A percentile compares a stretch with the other conserved stretches of the same genome.
phyloP scores from a whole-genome alignment of 2,113 vertebrate species.

The Orycteropus afer region DNA sequence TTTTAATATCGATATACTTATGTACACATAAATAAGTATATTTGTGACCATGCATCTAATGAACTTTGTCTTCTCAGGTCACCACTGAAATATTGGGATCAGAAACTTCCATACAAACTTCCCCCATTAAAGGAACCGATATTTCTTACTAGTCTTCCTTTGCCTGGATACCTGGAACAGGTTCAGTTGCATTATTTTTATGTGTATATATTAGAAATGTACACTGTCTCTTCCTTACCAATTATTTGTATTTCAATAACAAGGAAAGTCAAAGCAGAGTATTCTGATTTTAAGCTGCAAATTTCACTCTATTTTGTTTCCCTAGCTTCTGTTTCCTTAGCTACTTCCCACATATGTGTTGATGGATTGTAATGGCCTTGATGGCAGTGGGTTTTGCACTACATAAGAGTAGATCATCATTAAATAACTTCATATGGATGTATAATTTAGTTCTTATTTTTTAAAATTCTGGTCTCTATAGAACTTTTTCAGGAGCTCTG shows the following conservation, averaged over 20 bases:
- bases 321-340: background rate
- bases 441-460: background rate
- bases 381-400: too few species aligned
- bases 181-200: constrained; percentile 73
- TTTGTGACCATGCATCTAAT: background rate
- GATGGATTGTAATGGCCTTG: too few species aligned
- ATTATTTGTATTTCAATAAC: constrained; percentile 36
- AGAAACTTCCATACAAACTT: constrained; percentile 92
- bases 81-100: constrained; percentile 92
- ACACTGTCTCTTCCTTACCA: background rate
- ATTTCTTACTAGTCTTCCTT: constrained; percentile 92
- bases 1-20: background rate
- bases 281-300: constrained; percentile 42
- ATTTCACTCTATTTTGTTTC: background rate
- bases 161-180: constrained; percentile 96
- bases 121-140: constrained; percentile 92
- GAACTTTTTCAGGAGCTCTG: too few species aligned
- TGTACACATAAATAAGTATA: background rate
- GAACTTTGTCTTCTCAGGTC: constrained; percentile 83
- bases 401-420: background rate
- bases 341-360: background rate
- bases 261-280: constrained; percentile 19
- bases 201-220: background rate
- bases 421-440: background rate
- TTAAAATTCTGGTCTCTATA: background rate